Evolutionary conservation across 2,797 vertebrate species (phyloP).

Genomic region (Tympanoctomys barrerae): DNA sequence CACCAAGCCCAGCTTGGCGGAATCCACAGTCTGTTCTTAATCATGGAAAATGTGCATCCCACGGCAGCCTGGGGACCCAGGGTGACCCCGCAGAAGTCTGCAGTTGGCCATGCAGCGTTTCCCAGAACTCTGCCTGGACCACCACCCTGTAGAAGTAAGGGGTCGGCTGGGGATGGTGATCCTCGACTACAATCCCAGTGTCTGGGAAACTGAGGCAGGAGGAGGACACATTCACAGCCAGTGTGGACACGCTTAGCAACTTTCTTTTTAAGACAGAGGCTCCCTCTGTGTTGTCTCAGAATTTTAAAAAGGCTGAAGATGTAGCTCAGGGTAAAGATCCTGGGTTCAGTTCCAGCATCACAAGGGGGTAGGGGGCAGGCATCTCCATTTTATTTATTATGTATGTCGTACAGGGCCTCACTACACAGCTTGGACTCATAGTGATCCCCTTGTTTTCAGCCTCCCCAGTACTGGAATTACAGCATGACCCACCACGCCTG

Average conservation of each 20-base stretch:
- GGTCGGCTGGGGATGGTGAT: neutral
- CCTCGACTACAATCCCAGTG: neutral
- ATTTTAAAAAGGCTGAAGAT: neutral
- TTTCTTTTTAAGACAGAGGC: neutral
- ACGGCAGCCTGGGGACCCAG: neutral
- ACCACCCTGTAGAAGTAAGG: neutral
- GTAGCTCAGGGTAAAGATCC: neutral
- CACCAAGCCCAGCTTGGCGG: neutral
- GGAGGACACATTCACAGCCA: neutral
- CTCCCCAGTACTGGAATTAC: too few relatives aligned
- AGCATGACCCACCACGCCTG: too few relatives aligned
- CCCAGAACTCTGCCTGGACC: neutral
- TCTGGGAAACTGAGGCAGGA: neutral
- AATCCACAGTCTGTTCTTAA: neutral
- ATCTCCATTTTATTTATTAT: too few relatives aligned
- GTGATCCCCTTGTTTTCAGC: too few relatives aligned
- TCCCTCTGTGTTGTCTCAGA: too few relatives aligned
- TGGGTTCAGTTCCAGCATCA: neutral
- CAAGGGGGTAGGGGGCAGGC: neutral
- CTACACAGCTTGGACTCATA: too few relatives aligned
- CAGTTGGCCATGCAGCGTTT: neutral
- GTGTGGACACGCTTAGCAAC: neutral
- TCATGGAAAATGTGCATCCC: accelerated
- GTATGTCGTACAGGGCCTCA: too few relatives aligned
- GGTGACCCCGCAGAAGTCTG: neutral